phyloP scores from a whole-genome alignment of 2,113 vertebrate genomes.

The Petrocephalus zakoni region DNA sequence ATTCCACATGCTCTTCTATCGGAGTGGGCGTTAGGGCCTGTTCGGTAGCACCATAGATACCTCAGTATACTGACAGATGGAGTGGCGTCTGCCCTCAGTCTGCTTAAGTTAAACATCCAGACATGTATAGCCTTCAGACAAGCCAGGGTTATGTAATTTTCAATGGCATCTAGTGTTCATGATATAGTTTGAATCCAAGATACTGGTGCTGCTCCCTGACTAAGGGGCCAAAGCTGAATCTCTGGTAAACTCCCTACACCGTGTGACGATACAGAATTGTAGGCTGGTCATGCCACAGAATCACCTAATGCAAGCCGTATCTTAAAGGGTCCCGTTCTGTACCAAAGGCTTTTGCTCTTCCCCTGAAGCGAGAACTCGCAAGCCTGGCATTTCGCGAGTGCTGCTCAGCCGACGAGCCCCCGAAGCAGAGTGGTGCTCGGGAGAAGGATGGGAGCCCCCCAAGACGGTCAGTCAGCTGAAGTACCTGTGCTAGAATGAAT shows the following conservation, averaged over 20 bases:
- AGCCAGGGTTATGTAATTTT: background rate
- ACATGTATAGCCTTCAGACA: background rate
- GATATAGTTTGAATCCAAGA: background rate
- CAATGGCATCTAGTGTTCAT: background rate
- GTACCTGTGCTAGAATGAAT: background rate
- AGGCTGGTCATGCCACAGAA: background rate
- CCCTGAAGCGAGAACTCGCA: no score
- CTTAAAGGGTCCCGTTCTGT: background rate
- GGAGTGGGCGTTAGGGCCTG: constrained; percentile 24
- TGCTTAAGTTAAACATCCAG: background rate
- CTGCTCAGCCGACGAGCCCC: background rate
- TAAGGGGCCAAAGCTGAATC: background rate
- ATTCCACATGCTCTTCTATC: constrained; percentile 41
- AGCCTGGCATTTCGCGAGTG: background rate
- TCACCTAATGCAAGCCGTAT: background rate
- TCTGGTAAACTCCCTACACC: background rate
- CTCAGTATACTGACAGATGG: background rate
- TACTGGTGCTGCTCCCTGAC: background rate
- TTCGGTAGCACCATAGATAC: constrained; percentile 6
- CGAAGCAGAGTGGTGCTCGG: background rate
- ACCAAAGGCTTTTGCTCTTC: background rate
- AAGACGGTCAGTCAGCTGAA: background rate
- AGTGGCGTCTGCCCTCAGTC: background rate
- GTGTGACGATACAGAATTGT: background rate
- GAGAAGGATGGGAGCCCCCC: background rate